Base-by-base conservation (phyloP, 2,888 invertebrate species). In the Cremastinae sp. region DNA sequence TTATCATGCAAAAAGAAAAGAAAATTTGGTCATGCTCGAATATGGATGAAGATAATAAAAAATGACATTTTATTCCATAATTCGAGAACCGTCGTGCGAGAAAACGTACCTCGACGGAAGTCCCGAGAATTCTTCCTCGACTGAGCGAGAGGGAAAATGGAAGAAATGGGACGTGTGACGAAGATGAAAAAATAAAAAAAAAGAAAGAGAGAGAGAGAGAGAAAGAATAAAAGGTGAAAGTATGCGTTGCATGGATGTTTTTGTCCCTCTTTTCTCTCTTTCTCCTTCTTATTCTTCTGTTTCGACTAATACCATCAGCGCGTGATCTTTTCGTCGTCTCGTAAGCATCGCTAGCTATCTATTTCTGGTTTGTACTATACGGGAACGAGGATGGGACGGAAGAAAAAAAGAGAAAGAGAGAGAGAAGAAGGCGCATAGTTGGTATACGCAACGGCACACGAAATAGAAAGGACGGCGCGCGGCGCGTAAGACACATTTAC, bases 401-500 rank as follows among this genome's bases (percentile, higher is more conserved):
- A 38, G 65, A 51, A 22, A 45, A 36, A 47, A 64, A 47, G 22
- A 45, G 66, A 43, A 49, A 14, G 68, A 38, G 54, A 47, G 69
- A 53, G 62, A 68, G 54, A 47, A 34, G 47, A 68, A 62, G 54
- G 68, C 61, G 70, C 70, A 70, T 70, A 70, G 64, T 64, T 58
- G 59, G 72, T 65, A 51, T 73, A 73, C 65, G 58, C 65, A 59
- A 59, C 58, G 71, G 54, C 38, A 72, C 75, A 79, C 80, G 83
- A 82, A 84, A 85, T 81, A 84, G 83, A 82, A 81, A 84, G 62
- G 82, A 80, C 82, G 81, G 54, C 70, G 70, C 79, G 82, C 79
- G n/a, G n/a, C 78, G 83, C 82, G 78, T 81, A 82, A 86, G 83
- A 84, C 81, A 83, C 82, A 83, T 83, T 84, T 81, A 81, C 79